Percentiles rank a stretch among this genome's conserved stretches.
phyloP scores from a whole-genome alignment of 2,113 vertebrate species.

The Australoheros scitulus region DNA sequence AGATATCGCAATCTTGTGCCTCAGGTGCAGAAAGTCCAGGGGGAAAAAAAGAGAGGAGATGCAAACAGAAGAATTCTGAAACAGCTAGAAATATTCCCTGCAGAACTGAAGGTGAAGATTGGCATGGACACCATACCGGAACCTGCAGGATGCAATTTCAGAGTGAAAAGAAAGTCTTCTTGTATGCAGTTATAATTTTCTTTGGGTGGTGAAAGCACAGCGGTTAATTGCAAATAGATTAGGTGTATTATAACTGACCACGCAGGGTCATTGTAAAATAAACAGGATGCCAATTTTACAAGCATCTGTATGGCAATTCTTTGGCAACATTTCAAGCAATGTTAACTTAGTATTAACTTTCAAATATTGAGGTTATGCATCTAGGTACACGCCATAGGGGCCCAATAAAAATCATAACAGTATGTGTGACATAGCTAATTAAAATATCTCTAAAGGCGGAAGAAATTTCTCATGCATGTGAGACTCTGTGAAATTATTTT shows the following conservation, averaged over 20 bases:
- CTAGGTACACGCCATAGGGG: constrained; percentile 19
- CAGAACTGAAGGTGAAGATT: constrained; percentile 40
- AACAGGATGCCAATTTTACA: constrained; percentile 21
- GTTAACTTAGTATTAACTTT: constrained; percentile 12
- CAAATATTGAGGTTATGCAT: constrained; percentile 29
- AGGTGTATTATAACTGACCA: neutral
- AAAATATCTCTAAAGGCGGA: constrained; percentile 29
- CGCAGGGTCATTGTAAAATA: constrained; percentile 7
- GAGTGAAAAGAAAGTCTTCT: constrained; percentile 30
- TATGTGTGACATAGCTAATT: constrained; percentile 57
- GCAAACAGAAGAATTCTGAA: constrained; percentile 7
- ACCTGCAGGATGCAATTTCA: constrained; percentile 41
- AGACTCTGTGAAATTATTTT: constrained; percentile 61
- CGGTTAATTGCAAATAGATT: neutral
- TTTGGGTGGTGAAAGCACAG: constrained; percentile 12
- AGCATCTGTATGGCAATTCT: neutral
- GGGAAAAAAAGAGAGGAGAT: neutral
- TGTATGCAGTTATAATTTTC: constrained; percentile 26
- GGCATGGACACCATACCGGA: constrained; percentile 15
- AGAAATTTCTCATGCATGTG: constrained; percentile 45
- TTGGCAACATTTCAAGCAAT: neutral
- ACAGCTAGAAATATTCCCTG: constrained; percentile 41
- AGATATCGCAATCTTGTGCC: constrained; percentile 61
- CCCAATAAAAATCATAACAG: constrained; percentile 25
- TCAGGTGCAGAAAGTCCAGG: constrained; percentile 35